Evolutionary conservation across 2,113 vertebrate genomes (phyloP).

Genomic region (Oostethus manadensis): DNA sequence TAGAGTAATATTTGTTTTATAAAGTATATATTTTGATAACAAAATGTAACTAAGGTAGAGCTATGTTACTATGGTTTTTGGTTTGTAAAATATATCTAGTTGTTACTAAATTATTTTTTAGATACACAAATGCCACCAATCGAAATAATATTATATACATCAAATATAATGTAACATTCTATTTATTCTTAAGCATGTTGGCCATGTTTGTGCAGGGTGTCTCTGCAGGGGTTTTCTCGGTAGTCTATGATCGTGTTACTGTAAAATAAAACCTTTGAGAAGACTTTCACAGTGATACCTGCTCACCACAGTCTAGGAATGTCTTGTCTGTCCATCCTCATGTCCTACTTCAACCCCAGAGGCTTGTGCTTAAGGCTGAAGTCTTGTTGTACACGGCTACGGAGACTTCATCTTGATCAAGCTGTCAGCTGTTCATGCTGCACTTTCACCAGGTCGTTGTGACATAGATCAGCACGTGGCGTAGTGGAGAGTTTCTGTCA

Average conservation of each 20-base stretch:
- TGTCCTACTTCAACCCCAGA: slow-evolving; percentile 21
- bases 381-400: slow-evolving; percentile 51
- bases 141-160: neutral
- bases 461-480: slow-evolving; percentile 50
- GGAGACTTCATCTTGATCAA: slow-evolving; percentile 59
- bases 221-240: neutral
- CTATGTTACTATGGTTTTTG: no score
- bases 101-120: neutral
- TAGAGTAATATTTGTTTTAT: no score
- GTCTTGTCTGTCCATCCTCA: slow-evolving; percentile 10
- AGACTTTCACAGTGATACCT: neutral
- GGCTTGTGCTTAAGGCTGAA: slow-evolving; percentile 24
- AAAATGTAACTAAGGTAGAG: no score
- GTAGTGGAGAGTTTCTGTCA: slow-evolving; percentile 62
- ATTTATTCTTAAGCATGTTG: neutral
- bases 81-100: no score
- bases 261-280: neutral
- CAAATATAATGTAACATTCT: neutral
- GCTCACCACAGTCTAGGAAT: slow-evolving; percentile 19
- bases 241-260: neutral
- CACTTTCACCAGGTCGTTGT: slow-evolving; percentile 57
- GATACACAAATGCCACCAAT: neutral
- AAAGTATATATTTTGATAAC: no score
- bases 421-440: slow-evolving; percentile 57
- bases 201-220: neutral